A percentile compares a stretch with the other conserved stretches of the same genome.
These are phyloP conservation scores for Phasianus colchicus DNA, from an alignment of 2,113 vertebrate genomes.

Conservation along the genomic window DNA sequence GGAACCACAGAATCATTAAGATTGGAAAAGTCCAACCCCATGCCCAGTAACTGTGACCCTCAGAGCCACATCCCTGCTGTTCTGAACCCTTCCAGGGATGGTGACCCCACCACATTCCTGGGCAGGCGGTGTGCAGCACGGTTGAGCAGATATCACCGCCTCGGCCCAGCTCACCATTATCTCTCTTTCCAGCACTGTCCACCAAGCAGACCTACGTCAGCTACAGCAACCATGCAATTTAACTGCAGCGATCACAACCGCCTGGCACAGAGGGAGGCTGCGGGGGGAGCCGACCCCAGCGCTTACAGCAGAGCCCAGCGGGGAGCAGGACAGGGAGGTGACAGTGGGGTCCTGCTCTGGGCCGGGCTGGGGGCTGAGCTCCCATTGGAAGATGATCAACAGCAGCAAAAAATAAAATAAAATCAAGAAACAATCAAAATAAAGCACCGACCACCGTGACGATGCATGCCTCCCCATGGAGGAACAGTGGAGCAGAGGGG, in stretches of 20 bases:
- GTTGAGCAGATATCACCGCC: not conserved
- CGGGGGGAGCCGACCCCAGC: not conserved
- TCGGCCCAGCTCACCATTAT: not conserved
- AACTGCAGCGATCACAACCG: conserved; percentile 47
- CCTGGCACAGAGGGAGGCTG: not conserved
- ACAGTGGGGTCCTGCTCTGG: not conserved
- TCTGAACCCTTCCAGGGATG: too few relatives aligned
- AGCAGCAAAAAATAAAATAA: conserved; percentile 29
- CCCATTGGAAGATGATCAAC: not conserved
- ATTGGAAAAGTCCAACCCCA: too few relatives aligned
- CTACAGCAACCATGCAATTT: conserved; percentile 97
- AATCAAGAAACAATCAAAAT: not conserved
- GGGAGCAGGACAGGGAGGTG: not conserved
- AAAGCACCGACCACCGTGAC: not conserved
- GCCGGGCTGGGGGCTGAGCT: not conserved
- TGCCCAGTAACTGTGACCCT: too few relatives aligned
- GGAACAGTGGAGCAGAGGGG: conserved; percentile 37
- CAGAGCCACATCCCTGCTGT: too few relatives aligned
- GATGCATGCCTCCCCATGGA: conserved; percentile 60
- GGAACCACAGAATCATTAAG: too few relatives aligned
- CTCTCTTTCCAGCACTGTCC: conserved; percentile 84
- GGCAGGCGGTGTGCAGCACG: not conserved
- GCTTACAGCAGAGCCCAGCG: not conserved
- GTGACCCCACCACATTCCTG: too few relatives aligned
- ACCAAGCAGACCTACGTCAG: conserved; percentile 97